These are phyloP conservation scores for Archips xylosteana DNA, from an alignment of 2,888 invertebrate species.

Conservation along the genomic window DNA sequence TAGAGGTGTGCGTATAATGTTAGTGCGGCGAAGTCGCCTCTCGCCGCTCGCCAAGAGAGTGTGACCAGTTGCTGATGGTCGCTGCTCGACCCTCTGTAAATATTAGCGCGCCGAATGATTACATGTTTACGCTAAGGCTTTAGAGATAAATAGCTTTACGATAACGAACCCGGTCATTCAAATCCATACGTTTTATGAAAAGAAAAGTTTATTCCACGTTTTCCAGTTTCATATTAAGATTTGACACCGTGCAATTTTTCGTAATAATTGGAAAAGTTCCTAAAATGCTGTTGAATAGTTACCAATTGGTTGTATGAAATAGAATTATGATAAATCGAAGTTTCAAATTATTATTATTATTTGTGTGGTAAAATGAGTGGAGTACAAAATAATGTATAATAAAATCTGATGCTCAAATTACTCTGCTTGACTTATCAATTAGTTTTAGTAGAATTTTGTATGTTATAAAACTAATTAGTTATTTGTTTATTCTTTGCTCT, in stretches of 20 bases:
- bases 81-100: slow-evolving; percentile 35
- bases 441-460: slow-evolving; percentile 64
- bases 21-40: slow-evolving; percentile 13
- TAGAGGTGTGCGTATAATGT: background rate
- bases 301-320: slow-evolving; percentile 40
- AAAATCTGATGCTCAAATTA: slow-evolving; percentile 81
- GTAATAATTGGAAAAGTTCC: slow-evolving; percentile 46
- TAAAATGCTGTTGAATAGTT: slow-evolving; percentile 42
- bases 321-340: slow-evolving; percentile 44
- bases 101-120: slow-evolving; percentile 38
- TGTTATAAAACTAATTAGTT: slow-evolving; percentile 56
- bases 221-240: slow-evolving; percentile 38
- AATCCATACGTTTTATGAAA: slow-evolving; percentile 29
- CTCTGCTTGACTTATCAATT: slow-evolving; percentile 71
- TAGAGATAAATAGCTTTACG: slow-evolving; percentile 37
- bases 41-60: slow-evolving; percentile 25
- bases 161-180: slow-evolving; percentile 17
- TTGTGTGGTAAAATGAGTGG: slow-evolving; percentile 73
- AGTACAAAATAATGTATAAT: slow-evolving; percentile 50
- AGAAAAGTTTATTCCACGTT: slow-evolving; percentile 24
- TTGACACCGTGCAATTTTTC: slow-evolving; percentile 41
- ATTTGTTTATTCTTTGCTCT: slow-evolving; percentile 69
- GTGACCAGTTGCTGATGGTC: slow-evolving; percentile 34
- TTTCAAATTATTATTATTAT: slow-evolving; percentile 76
- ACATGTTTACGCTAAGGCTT: slow-evolving; percentile 39